A percentile compares a stretch with the other conserved stretches of the same genome.
Evolutionary conservation across 2,888 invertebrate genomes (phyloP).

Genomic region (Heteropelma amictum): DNA sequence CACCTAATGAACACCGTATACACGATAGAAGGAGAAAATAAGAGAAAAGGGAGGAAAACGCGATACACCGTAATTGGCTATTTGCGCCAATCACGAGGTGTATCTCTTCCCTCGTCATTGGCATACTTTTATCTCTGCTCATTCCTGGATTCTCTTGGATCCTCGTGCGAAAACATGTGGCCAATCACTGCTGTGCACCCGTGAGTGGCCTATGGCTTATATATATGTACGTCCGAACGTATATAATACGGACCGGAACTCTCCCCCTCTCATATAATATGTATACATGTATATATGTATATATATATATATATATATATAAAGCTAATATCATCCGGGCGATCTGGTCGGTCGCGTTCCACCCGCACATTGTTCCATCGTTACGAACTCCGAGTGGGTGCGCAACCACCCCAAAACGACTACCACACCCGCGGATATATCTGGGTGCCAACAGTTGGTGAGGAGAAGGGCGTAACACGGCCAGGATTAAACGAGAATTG

Average conservation of each 20-base stretch:
- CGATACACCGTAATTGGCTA: constrained; percentile 42
- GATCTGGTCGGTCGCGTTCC: constrained; percentile 48
- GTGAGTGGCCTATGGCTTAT: not conserved
- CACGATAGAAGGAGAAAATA: too few relatives aligned
- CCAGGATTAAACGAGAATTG: not conserved
- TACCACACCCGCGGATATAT: not conserved
- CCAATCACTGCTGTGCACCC: constrained; percentile 10
- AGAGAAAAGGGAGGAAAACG: too few relatives aligned
- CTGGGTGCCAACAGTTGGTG: not conserved
- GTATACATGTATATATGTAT: not conserved
- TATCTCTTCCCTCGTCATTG: constrained; percentile 16
- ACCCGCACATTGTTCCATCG: constrained; percentile 54
- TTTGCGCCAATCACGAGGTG: constrained; percentile 11
- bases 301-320: not conserved
- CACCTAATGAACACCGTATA: too few relatives aligned
- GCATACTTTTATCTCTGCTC: constrained; percentile 24
- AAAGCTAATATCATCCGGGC: constrained; percentile 30
- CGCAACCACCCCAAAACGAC: constrained; percentile 19
- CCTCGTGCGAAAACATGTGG: not conserved
- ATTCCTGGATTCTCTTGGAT: not conserved
- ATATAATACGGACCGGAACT: too few relatives aligned
- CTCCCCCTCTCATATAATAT: too few relatives aligned
- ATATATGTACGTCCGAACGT: too few relatives aligned
- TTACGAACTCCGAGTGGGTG: constrained; percentile 39
- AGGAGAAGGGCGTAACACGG: constrained; percentile 7